Evolutionary conservation across 2,113 vertebrate genomes (phyloP), one percentile per base, ranked within the genome.

Genomic region (Dicaeum eximium): DNA sequence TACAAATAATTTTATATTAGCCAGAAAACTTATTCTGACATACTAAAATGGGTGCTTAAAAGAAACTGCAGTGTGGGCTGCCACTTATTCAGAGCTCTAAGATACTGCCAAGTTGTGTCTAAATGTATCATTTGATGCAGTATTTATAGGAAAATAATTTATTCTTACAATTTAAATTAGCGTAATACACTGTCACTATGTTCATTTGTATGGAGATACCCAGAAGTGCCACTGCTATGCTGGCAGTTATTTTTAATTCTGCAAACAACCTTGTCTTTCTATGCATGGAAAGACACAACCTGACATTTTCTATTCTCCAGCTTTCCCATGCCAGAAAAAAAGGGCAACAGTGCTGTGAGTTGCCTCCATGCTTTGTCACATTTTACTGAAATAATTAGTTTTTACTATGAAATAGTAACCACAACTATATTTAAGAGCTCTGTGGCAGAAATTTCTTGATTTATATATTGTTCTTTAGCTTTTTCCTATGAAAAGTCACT

Each of bases 1-100:
- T 90, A 93, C 73, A 97, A 97, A 95, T 96, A 94, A 95, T 93
- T 97, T 94, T 92, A 78, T 94, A 96, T 95, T 92, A 90, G 79
- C 91, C 69, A 95, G 92, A 96, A 95, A 95, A 96, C 88, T 90
- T 94, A 82, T 21, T 89, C 92, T 90, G 84, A 92, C 91, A 71
- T 86, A 72, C 90, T 94, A 80, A 96, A 94, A 95, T 11, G 62
- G 28, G 45, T 72, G 64, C 67, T 75, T 90, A 60, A 92, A 94
- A 88, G 81, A 90, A 95, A 35, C 53, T 28, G 79, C 44, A 47
- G 30, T 86, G 83, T 78, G 62, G 85, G 85, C 64, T 95, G 74
- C 82, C 40, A 56, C 78, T 90, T 94, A 40, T 38, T 79, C 71
- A 73, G 71, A 92, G 60, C 56, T 92, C 73, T 73, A 84, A 86